These are phyloP conservation scores for Limulus polyphemus DNA, from an alignment of 2,888 invertebrate genomes.

Conservation along the genomic window DNA sequence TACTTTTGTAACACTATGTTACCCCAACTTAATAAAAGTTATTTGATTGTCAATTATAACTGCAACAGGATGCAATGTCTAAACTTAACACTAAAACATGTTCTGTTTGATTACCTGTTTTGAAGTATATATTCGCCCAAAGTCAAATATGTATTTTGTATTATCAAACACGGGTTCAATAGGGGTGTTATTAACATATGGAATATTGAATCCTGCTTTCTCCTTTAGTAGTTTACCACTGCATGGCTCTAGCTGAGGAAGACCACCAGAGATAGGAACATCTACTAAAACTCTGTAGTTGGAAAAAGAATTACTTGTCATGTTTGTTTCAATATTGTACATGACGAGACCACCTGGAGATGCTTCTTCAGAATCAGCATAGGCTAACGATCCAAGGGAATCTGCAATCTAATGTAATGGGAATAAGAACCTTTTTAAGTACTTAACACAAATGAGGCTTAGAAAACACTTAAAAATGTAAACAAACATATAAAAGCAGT, in stretches of 20 bases:
- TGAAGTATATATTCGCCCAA: constrained; percentile 25
- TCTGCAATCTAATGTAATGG: too few relatives aligned
- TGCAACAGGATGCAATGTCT: too few relatives aligned
- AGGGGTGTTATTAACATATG: constrained; percentile 21
- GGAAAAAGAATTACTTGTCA: constrained; percentile 4
- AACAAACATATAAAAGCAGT: too few relatives aligned
- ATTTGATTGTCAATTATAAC: too few relatives aligned
- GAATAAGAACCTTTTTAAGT: too few relatives aligned
- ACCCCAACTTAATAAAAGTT: too few relatives aligned
- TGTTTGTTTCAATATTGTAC: constrained; percentile 1
- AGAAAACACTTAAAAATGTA: too few relatives aligned
- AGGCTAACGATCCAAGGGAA: too few relatives aligned
- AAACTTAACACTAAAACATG: not conserved
- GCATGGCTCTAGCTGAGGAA: constrained; percentile 23
- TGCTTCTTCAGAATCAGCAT: not conserved
- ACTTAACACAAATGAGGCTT: too few relatives aligned
- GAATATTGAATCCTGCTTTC: constrained; percentile 22
- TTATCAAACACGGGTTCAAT: constrained; percentile 19
- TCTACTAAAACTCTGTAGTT: constrained; percentile 21
- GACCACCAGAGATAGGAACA: constrained; percentile 6
- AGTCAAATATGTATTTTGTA: constrained; percentile 19
- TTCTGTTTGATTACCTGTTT: constrained; percentile 15
- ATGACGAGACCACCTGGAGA: constrained; percentile 7
- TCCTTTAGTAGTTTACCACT: constrained; percentile 21
- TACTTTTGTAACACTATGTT: too few relatives aligned